Evolutionary conservation across 2,888 invertebrate species (phyloP), one percentile per base, ranked within the genome.

Genomic region (Caenorhabditis uteleia): DNA sequence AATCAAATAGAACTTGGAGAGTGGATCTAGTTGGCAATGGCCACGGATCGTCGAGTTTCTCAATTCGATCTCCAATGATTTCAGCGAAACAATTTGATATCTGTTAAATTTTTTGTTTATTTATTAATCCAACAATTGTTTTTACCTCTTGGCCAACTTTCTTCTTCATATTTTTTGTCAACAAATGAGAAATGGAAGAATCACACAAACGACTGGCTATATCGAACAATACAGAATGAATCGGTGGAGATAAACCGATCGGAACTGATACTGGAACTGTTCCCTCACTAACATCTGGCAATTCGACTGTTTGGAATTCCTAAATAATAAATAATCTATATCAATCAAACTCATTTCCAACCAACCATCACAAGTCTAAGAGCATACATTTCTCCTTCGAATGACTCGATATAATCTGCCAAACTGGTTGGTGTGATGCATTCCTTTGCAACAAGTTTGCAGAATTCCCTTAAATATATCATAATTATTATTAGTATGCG

Each of bases 281-380:
- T 10, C 60, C 60, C 1, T 47, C 51, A 2, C 72, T 67, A 5
- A 72, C 72, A 23, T 72, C 72, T 5, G 67, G 42, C 3, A 68
- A 53, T 8, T 72, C 66, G 12, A 72, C 36, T 1, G 58, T 49
- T 46, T 72, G 60, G 38, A 69, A 70, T 47, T 72, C 65, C 70
- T 70, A 31, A 18, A 7, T 20, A 10, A 54, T 40, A 14, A 6
- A 27, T 16, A n/a, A 31, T 31, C 31, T 12, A 31, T 10, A 12
- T 31, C 12, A 10, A 31, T 12, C 7, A 10, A 10, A 7, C 12
- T 31, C 31, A 31, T 31, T 31, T 12, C 31, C 12, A 5, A 25
- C 10, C 12, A 42, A 59, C 59, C 48, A 53, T 45, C 16, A 64
- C 54, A 12, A 64, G 54, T 23, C 64, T 43, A 10, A 64, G 54